A percentile compares a stretch with the other conserved stretches of the same genome.
phyloP scores from a whole-genome alignment of 1,140 invertebrate species.

The Archivesica marissinica region DNA sequence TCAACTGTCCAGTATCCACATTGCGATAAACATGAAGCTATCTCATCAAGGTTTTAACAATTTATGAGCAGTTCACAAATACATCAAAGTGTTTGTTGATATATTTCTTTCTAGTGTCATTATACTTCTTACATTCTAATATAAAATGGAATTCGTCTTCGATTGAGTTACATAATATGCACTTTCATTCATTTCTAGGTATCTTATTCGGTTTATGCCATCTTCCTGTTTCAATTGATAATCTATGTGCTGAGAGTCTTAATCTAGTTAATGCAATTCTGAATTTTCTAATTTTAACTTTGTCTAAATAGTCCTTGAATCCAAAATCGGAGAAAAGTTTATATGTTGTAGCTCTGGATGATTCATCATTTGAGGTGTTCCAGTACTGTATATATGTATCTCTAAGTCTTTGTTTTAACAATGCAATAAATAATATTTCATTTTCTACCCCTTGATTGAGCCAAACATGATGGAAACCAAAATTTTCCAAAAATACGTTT shows the following conservation, averaged over 20 bases:
- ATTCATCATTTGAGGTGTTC: background rate
- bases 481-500: background rate
- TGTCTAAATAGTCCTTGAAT: background rate
- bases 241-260: background rate
- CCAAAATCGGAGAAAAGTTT: background rate
- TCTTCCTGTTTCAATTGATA: background rate
- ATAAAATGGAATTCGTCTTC: slow-evolving; percentile 32
- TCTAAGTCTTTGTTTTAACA: slow-evolving; percentile 11
- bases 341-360: background rate
- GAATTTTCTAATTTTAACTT: background rate
- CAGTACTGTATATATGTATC: slow-evolving; percentile 16
- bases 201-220: background rate
- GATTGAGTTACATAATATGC: background rate
- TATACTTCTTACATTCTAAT: slow-evolving; percentile 20
- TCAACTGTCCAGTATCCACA: too few species aligned
- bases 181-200: slow-evolving; percentile 7
- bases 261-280: background rate
- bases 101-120: background rate
- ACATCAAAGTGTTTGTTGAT: too few species aligned
- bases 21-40: too few species aligned
- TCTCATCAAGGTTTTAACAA: too few species aligned
- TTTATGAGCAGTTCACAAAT: too few species aligned
- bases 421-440: background rate
- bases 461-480: slow-evolving; percentile 34
- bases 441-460: slow-evolving; percentile 11